These are phyloP conservation scores for Syrrhaptes paradoxus DNA, from an alignment of 2,113 vertebrate species.

Conservation along the genomic window DNA sequence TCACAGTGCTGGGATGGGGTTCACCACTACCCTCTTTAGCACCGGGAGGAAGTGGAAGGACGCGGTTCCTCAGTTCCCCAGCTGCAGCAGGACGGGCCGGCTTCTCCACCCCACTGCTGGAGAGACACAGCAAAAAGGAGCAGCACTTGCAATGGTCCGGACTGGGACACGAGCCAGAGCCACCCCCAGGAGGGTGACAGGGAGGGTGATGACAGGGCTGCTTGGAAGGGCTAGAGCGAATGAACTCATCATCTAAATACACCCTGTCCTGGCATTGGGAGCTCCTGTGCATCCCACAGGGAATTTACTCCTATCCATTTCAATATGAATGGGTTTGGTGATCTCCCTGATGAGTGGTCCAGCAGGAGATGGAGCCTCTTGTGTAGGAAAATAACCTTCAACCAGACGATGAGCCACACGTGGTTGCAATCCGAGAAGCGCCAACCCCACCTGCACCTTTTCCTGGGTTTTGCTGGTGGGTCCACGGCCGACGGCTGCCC, in stretches of 20 bases:
- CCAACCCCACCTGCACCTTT: not conserved
- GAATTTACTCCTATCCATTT: not conserved
- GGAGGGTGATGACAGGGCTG: not conserved
- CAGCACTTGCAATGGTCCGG: accelerated
- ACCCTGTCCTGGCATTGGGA: not conserved
- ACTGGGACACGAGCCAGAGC: not conserved
- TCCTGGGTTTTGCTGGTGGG: not conserved
- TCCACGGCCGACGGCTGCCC: accelerated
- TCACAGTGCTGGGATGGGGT: no score
- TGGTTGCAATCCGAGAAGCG: accelerated
- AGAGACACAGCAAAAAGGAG: not conserved
- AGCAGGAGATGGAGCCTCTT: not conserved
- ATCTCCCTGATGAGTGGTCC: not conserved
- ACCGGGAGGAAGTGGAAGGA: not conserved
- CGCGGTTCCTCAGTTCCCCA: accelerated
- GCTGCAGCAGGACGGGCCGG: not conserved
- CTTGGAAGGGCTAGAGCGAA: not conserved
- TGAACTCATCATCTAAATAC: not conserved
- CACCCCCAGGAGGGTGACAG: not conserved
- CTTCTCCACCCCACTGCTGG: not conserved
- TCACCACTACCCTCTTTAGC: not conserved
- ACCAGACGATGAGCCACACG: accelerated
- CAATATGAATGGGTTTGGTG: not conserved
- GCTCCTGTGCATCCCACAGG: not conserved
- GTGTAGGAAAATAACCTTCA: not conserved